Conservation (phyloP, 2,888 invertebrate species). For the Norana najaformis region DNA sequence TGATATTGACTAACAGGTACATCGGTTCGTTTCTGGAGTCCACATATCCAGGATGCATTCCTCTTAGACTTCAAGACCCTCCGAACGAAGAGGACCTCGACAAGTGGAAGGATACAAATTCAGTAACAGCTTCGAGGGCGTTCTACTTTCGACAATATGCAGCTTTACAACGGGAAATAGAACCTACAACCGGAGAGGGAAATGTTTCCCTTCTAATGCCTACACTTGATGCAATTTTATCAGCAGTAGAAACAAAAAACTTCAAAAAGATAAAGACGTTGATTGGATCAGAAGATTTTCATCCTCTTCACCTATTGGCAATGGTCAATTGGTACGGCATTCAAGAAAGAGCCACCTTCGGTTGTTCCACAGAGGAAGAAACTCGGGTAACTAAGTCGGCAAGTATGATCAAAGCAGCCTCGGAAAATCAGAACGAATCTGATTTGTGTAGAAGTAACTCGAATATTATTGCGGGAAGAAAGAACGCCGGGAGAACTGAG, state of each 20-base stretch:
- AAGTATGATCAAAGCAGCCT: not conserved
- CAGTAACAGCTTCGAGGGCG: not conserved
- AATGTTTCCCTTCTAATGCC: constrained; percentile 15
- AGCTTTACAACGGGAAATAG: not conserved
- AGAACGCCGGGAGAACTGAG: not conserved
- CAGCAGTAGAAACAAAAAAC: constrained; percentile 45
- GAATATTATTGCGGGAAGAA: too few relatives aligned
- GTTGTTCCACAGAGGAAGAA: constrained; percentile 41
- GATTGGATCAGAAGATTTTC: constrained; percentile 50
- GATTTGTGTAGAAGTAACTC: not conserved
- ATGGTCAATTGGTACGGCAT: constrained; percentile 46
- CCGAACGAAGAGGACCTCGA: constrained; percentile 42
- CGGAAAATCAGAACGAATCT: not conserved
- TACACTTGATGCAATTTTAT: constrained; percentile 47
- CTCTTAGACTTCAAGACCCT: constrained; percentile 49
- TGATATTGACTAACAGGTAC: constrained; percentile 51
- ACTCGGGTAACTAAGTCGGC: not conserved
- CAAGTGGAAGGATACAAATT: constrained; percentile 28
- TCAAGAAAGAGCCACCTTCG: constrained; percentile 47
- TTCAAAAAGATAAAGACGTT: constrained; percentile 47
- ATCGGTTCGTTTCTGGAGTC: constrained; percentile 49
- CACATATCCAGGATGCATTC: constrained; percentile 48
- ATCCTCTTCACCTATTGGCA: constrained; percentile 53
- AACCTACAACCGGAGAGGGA: not conserved
- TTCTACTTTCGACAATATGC: constrained; percentile 33